Conservation (phyloP, 2,888 invertebrate genomes). For the Pheosia gnoma region DNA sequence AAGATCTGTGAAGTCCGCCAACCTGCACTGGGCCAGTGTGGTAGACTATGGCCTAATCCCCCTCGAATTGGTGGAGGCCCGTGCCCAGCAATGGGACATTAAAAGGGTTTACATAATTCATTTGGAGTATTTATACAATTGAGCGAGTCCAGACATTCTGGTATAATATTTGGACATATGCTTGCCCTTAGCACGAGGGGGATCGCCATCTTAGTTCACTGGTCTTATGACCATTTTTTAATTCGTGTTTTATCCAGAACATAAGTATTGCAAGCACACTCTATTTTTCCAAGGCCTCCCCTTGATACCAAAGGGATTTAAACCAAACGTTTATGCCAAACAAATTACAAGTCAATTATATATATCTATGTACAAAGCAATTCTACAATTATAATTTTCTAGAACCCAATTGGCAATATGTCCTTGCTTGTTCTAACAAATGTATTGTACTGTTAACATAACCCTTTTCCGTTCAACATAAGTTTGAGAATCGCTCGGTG, state of each 20-base stretch:
- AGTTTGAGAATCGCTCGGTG: slow-evolving; percentile 13
- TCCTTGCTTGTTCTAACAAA: slow-evolving; percentile 19
- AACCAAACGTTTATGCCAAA: not conserved
- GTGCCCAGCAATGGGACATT: too few species aligned
- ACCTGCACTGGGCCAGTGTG: too few species aligned
- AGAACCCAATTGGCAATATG: slow-evolving; percentile 13
- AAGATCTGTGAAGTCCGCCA: too few species aligned
- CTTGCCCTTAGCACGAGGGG: too few species aligned
- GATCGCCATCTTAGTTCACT: too few species aligned
- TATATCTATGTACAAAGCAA: slow-evolving; percentile 4
- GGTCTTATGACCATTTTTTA: too few species aligned
- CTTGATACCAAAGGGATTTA: not conserved
- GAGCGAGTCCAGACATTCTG: too few species aligned
- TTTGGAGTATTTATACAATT: too few species aligned
- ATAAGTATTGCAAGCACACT: not conserved
- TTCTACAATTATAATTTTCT: slow-evolving; percentile 5
- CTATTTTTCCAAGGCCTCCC: not conserved
- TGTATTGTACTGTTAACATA: slow-evolving; percentile 4
- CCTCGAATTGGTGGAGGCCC: too few species aligned
- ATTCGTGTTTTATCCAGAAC: not conserved
- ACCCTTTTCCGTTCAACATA: slow-evolving; percentile 1
- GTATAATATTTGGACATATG: too few species aligned
- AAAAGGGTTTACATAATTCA: too few species aligned
- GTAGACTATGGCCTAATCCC: too few species aligned
- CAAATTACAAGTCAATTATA: not conserved